Evolutionary conservation across 2,113 vertebrate genomes (phyloP).

Genomic region (Trogon surrucura): DNA sequence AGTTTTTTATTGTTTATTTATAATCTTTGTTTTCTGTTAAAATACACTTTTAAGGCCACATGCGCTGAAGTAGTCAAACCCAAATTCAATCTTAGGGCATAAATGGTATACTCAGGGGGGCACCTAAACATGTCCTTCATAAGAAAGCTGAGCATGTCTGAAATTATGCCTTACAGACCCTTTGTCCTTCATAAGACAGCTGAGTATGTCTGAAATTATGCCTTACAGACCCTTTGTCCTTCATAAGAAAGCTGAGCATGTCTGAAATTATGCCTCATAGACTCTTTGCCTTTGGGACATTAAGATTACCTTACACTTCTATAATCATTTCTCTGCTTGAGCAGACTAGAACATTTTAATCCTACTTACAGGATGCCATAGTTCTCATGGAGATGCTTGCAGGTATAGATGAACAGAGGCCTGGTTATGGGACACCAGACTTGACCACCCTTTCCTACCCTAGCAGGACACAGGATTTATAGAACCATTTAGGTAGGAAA

Average conservation of each 20-base stretch:
- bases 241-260: not conserved
- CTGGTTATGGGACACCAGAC: not conserved
- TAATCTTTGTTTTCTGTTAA: not conserved
- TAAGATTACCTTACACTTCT: not conserved
- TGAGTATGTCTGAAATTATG: not conserved
- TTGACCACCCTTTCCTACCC: not conserved
- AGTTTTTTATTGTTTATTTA: not conserved
- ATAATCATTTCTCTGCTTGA: not conserved
- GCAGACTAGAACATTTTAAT: not conserved
- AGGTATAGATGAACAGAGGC: not conserved
- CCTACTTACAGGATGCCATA: not conserved
- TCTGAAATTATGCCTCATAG: not conserved
- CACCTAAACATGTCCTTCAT: fast-evolving
- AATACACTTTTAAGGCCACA: not conserved
- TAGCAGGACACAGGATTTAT: not conserved
- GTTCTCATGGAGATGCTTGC: not conserved
- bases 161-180: not conserved
- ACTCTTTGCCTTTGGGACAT: not conserved
- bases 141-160: not conserved
- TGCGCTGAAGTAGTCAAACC: not conserved
- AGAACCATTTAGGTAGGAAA: too few species aligned
- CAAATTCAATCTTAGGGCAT: not conserved
- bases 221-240: not conserved
- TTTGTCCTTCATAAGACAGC: not conserved
- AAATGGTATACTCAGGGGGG: not conserved